Evolutionary conservation across 2,113 vertebrate species (phyloP), one percentile per base, ranked within the genome.

Genomic region (Cyprinodon tularosa): DNA sequence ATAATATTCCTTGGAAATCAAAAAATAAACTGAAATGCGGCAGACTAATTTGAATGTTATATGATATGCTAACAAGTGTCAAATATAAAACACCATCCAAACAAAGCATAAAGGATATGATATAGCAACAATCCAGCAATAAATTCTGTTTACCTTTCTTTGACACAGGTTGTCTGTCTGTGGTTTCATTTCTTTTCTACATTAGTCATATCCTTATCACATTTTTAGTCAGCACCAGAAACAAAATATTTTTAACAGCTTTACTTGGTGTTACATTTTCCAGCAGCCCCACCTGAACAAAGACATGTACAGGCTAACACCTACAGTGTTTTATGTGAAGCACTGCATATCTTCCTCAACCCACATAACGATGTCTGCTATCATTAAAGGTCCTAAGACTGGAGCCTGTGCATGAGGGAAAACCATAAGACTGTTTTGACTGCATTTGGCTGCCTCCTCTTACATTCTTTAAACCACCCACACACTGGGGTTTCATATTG

Each of bases 401-500:
- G 45, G 39, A 77, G 68, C 77, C 36, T 68, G 77, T 59, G 72
- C 69, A 78, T 12, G 9, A 68, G 78, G 80, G 67, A 84, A 81
- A 76, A 29, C 71, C 77, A 57, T 2, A 10, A 15, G 12, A 80
- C 20, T 66, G 37, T 78, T 78, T 62, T 77, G 50, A 62, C 17
- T n/a, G 17, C 50, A n/a, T 4, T 64, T 74, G 47, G 39, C 81
- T 53, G 29, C 50, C 71, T 74, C 48, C 73, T 60, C 7, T 13
- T 20, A n/a, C 82, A 88, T 88, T 86, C 84, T 81, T 86, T 78
- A 59, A 8, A 66, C 72, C 87, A 73, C 90, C 87, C 83, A 85
- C 84, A 48, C 86, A 0, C 17, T 47, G 40, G 29, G 36, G 79
- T 89, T 81, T 84, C 85, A 68, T 10, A n/a, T 65, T 57, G 48